Percentiles rank a stretch among this genome's conserved stretches.
Evolutionary conservation across 2,888 invertebrate species (phyloP).

Genomic region (Drosophila austrosaltans): DNA sequence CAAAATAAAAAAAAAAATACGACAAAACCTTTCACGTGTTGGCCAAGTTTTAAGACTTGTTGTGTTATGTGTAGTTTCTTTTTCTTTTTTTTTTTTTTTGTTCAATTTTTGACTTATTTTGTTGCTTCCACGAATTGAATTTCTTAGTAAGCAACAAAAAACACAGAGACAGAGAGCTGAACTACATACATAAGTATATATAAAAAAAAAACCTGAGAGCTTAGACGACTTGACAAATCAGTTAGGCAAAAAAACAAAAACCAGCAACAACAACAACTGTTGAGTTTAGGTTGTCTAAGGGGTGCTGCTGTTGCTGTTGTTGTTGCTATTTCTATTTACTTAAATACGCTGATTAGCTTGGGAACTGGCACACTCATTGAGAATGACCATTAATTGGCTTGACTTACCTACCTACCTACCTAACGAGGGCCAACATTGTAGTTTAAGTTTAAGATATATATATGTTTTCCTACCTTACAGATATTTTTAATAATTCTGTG

Average conservation of each 20-base stretch:
- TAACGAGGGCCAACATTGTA: not conserved
- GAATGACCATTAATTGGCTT: not conserved
- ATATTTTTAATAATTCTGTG: too few relatives aligned
- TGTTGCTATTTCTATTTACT: conserved; percentile 37
- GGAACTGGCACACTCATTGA: conserved; percentile 31
- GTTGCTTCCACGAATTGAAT: conserved; percentile 23
- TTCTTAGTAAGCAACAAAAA: conserved; percentile 23
- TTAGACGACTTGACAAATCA: conserved; percentile 7
- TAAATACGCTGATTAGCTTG: conserved; percentile 56
- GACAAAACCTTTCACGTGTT: conserved; percentile 4
- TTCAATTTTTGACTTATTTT: not conserved
- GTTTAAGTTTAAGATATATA: not conserved
- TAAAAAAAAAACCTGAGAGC: not conserved
- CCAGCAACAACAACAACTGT: not conserved
- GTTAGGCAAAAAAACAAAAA: conserved; percentile 1
- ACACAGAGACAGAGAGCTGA: conserved; percentile 7
- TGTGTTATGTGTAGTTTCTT: conserved; percentile 2
- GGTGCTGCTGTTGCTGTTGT: not conserved
- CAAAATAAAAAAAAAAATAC: not conserved
- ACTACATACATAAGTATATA: not conserved
- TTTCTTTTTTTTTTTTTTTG: not conserved
- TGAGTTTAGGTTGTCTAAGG: not conserved
- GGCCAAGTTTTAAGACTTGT: conserved; percentile 5
- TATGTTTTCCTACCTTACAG: too few relatives aligned
- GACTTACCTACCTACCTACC: not conserved